These are phyloP conservation scores for Tetrax tetrax DNA, from an alignment of 2,113 vertebrate species.

Conservation along the genomic window DNA sequence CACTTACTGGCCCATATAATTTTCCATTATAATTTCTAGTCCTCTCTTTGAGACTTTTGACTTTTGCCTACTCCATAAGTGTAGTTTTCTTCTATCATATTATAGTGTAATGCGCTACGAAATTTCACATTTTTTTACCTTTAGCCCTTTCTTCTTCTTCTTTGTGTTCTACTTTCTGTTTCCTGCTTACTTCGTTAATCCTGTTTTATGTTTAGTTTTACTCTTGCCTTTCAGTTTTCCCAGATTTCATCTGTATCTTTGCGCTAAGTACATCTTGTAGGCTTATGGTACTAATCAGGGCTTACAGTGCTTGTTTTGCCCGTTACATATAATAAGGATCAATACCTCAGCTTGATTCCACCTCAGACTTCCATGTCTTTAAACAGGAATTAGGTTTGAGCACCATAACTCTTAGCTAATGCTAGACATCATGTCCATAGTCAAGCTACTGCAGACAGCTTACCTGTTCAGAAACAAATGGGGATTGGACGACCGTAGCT, in stretches of 20 bases:
- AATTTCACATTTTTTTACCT: not conserved
- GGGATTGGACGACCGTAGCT: not conserved
- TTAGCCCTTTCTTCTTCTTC: not conserved
- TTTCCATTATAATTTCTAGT: not conserved
- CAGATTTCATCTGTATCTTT: not conserved
- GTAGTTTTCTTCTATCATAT: not conserved
- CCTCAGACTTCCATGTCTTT: conserved; percentile 41
- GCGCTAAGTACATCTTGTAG: not conserved
- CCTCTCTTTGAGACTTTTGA: not conserved
- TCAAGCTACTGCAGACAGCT: not conserved
- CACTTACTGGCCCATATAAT: not conserved
- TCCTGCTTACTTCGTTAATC: not conserved
- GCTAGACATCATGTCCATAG: conserved; percentile 35
- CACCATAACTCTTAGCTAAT: conserved; percentile 6
- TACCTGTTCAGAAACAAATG: not conserved
- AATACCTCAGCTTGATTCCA: conserved; percentile 17
- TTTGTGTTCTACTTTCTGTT: not conserved
- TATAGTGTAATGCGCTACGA: not conserved
- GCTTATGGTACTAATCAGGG: not conserved
- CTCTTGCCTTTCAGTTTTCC: not conserved
- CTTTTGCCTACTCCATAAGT: not conserved
- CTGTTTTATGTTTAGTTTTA: not conserved
- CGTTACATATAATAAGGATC: conserved; percentile 14
- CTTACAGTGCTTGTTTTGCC: conserved; percentile 15
- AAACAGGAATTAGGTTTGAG: conserved; percentile 50